phyloP scores from a whole-genome alignment of 2,113 vertebrate species.

The Ctenodactylus gundi region DNA sequence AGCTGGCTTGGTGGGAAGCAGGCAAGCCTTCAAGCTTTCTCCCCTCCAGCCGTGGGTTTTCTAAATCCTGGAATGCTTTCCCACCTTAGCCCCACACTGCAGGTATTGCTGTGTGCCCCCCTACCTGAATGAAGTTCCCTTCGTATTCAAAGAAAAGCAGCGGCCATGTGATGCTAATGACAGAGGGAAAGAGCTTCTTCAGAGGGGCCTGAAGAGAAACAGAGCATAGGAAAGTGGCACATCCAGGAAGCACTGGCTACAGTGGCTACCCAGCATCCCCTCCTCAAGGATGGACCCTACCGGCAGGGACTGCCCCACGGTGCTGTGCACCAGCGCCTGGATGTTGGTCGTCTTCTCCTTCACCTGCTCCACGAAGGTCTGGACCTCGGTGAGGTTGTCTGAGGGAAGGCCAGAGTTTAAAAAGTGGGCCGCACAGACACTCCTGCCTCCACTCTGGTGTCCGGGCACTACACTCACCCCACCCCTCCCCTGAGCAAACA shows the following conservation, averaged over 20 bases:
- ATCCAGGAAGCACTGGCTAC: neutral
- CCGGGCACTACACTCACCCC: neutral
- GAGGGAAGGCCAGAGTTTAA: neutral
- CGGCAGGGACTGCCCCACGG: slow-evolving; percentile 73
- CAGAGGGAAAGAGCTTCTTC: slow-evolving; percentile 80
- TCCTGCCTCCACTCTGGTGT: neutral
- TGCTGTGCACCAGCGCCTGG: slow-evolving; percentile 81
- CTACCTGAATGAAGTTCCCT: slow-evolving; percentile 81
- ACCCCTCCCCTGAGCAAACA: neutral
- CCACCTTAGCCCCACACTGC: neutral
- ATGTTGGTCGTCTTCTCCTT: slow-evolving; percentile 81
- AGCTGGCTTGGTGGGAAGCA: neutral
- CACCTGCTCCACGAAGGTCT: slow-evolving; percentile 75
- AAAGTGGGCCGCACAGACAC: neutral
- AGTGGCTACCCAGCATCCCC: neutral
- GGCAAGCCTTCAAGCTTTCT: neutral
- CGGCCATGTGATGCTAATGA: slow-evolving; percentile 82
- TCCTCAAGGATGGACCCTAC: slow-evolving; percentile 48
- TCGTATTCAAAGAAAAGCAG: slow-evolving; percentile 73
- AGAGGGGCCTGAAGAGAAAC: slow-evolving; percentile 78
- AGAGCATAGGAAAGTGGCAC: neutral
- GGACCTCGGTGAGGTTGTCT: slow-evolving; percentile 84
- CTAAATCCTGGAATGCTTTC: neutral
- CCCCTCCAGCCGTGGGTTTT: neutral
- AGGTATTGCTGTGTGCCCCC: neutral